Evolutionary conservation across 2,113 vertebrate species (phyloP).

Genomic region (Calypte anna): DNA sequence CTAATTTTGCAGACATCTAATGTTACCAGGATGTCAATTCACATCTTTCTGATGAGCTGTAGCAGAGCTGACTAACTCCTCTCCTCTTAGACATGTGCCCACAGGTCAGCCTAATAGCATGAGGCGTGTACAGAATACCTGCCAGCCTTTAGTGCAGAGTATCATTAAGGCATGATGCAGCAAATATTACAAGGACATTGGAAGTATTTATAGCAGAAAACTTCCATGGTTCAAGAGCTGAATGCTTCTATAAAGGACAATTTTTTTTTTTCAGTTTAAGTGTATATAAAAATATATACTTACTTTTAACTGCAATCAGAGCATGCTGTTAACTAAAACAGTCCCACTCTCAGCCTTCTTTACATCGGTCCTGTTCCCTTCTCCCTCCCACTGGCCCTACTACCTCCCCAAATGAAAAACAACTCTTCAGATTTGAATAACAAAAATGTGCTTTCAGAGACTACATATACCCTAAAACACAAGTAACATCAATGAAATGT

Average conservation of each 20-base stretch:
- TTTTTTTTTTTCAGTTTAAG: not conserved
- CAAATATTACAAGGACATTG: not conserved
- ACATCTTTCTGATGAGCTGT: not conserved
- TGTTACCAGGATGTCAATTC: not conserved
- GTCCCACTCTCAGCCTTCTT: not conserved
- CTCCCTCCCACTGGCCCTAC: not conserved
- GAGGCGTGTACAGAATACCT: not conserved
- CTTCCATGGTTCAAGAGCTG: not conserved
- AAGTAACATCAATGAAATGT: not conserved
- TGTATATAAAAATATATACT: too few relatives aligned
- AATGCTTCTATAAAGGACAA: not conserved
- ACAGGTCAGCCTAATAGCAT: slow-evolving; percentile 1
- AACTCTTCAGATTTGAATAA: not conserved
- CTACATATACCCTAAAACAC: not conserved
- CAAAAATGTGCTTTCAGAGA: not conserved
- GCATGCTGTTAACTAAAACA: not conserved
- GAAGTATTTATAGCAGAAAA: not conserved
- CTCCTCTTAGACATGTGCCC: not conserved
- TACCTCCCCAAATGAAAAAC: not conserved
- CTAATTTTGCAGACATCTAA: not conserved
- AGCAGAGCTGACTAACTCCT: not conserved
- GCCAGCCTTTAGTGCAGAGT: not conserved
- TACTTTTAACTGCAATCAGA: not conserved
- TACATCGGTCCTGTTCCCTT: not conserved
- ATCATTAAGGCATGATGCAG: not conserved